phyloP scores from a whole-genome alignment of 2,888 invertebrate species.

The Drosophila pseudotakahashii region DNA sequence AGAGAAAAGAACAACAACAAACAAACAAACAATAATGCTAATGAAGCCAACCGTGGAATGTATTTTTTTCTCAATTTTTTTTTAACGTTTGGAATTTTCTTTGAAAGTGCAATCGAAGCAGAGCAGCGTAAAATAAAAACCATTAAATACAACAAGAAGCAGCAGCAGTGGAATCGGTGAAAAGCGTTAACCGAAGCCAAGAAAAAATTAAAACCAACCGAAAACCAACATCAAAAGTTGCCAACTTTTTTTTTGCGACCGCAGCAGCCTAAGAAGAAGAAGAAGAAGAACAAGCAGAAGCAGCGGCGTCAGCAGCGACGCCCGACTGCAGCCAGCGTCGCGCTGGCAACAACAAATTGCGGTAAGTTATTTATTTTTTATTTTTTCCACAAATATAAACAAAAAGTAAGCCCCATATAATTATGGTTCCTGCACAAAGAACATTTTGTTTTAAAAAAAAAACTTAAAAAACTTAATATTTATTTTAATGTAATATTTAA shows the following conservation, averaged over 20 bases:
- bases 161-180: conserved; percentile 15
- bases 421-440: not conserved
- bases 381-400: not conserved
- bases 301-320: conserved; percentile 44
- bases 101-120: conserved; percentile 19
- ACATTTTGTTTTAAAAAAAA: not conserved
- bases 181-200: conserved; percentile 28
- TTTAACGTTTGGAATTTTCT: conserved; percentile 26
- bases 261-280: conserved; percentile 17
- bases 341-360: conserved; percentile 60
- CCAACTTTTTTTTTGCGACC: conserved; percentile 22
- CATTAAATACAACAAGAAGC: conserved; percentile 8
- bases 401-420: not conserved
- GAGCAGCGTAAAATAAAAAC: conserved; percentile 16
- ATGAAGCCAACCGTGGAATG: conserved; percentile 45
- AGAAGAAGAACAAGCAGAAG: conserved; percentile 20
- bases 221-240: conserved; percentile 31
- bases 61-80: conserved; percentile 17
- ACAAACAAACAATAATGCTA: conserved; percentile 24
- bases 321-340: conserved; percentile 60
- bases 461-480: not conserved
- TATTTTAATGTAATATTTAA: too few relatives aligned
- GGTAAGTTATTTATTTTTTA: conserved; percentile 20
- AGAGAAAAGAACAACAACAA: conserved; percentile 26
- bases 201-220: conserved; percentile 20